Evolutionary conservation across 2,797 vertebrate species (phyloP).

Genomic region (Clarias pachynema): DNA sequence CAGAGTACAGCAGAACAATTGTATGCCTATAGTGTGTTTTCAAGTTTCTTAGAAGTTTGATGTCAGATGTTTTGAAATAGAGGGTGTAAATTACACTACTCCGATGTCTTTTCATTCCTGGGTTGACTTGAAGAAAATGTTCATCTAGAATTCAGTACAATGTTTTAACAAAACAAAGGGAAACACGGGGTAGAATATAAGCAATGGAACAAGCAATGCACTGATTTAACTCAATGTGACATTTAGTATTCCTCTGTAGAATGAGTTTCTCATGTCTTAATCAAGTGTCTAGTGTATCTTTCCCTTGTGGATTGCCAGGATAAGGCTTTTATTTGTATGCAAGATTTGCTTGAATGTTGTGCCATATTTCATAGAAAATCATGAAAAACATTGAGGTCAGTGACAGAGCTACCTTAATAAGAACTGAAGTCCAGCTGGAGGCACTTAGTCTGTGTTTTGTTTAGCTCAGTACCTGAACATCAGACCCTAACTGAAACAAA

Average conservation of each 20-base stretch:
- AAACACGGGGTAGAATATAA: slow-evolving; percentile 14
- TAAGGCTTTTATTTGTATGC: slow-evolving; percentile 34
- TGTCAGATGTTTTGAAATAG: background rate
- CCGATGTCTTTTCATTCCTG: slow-evolving; percentile 32
- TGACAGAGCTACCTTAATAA: slow-evolving; percentile 30
- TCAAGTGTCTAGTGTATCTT: slow-evolving; percentile 23
- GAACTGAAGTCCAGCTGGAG: slow-evolving; percentile 47
- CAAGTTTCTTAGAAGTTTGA: background rate
- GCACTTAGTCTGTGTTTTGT: slow-evolving; percentile 50
- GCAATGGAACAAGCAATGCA: slow-evolving; percentile 54
- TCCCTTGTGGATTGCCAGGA: slow-evolving; percentile 47
- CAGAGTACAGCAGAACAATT: background rate
- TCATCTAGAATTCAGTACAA: background rate
- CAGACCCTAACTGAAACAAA: slow-evolving; percentile 38
- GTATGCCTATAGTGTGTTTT: background rate
- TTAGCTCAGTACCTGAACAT: slow-evolving; percentile 48
- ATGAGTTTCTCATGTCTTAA: slow-evolving; percentile 51
- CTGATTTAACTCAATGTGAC: slow-evolving; percentile 44
- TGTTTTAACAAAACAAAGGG: slow-evolving; percentile 55
- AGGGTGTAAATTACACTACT: background rate
- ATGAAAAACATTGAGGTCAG: slow-evolving; percentile 19
- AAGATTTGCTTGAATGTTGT: slow-evolving; percentile 33
- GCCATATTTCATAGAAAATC: slow-evolving; percentile 20
- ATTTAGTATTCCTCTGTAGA: slow-evolving; percentile 51
- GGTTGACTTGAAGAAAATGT: slow-evolving; percentile 11